Evolutionary conservation across 1,140 invertebrate species (phyloP), one percentile per base, ranked within the genome.

Genomic region (Panagrolaimus sp.): DNA sequence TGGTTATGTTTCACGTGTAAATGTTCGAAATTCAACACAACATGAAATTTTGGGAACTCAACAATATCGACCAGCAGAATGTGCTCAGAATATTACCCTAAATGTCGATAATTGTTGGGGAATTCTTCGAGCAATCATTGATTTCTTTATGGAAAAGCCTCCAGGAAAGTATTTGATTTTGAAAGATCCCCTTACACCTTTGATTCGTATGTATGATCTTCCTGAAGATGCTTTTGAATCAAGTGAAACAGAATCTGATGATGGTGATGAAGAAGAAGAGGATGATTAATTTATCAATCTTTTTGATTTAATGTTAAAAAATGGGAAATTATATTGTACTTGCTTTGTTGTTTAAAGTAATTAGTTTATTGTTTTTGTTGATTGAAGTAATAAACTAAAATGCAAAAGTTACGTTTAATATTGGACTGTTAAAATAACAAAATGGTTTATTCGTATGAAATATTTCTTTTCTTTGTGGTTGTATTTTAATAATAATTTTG

Each of bases 31-130:
- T 85, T 93, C 94, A 43, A 90, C 92, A 52, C 93, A 94, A 72
- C 96, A 99, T 83, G 92, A 96, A 14, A 96, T 99, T 72, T 86
- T 99, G 44, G 95, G 95, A 32, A 98, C 94, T 5, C 95, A 98
- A 84, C 95, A 98, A 84, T 98, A 96, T 84, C 96, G 95, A 82
- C 96, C 96, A 1, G 90, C 91, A 78, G 96, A 98, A 86, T 99
- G 98, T 85, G 95, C 95, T 8, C 92, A 91, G 4, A 96, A 99
- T 85, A 98, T 98, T 78, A 98, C 96, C 86, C 85, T 99, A 71
- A 98, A 95, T 82, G 95, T 99, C 93, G 96, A 98, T 83, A 99
- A 98, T 85, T 94, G 91, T 1, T 99, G 96, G 96, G 96, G 95
- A 71, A 92, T 99, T 65, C 85, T 99, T n/a, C 88, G 95, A 6